Evolutionary conservation across 2,888 invertebrate genomes (phyloP).

Genomic region (Listrodromus nycthemerus): DNA sequence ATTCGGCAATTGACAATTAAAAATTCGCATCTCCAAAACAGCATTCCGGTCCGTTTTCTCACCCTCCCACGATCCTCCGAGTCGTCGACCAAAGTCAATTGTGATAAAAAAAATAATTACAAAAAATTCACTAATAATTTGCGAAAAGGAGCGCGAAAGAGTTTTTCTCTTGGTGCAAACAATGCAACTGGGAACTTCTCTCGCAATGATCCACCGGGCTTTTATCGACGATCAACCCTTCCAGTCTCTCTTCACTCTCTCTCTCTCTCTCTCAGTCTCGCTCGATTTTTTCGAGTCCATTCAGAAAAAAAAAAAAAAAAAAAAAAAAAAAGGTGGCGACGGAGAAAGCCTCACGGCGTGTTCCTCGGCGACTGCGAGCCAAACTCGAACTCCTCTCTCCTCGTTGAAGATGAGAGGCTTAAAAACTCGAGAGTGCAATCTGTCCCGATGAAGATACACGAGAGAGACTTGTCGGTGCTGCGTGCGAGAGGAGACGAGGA

Average conservation of each 20-base stretch:
- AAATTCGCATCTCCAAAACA: too few species aligned
- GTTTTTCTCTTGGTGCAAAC: background rate
- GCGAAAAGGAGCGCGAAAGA: too few species aligned
- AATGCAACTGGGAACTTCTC: slow-evolving; percentile 8
- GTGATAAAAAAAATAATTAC: too few species aligned
- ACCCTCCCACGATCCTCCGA: too few species aligned
- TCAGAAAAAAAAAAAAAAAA: slow-evolving; percentile 27
- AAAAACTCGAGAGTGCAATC: slow-evolving; percentile 68
- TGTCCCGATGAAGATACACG: slow-evolving; percentile 68
- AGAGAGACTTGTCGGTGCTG: slow-evolving; percentile 1
- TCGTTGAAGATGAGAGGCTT: slow-evolving; percentile 70
- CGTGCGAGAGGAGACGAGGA: background rate
- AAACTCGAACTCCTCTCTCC: slow-evolving; percentile 51
- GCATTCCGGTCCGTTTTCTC: too few species aligned
- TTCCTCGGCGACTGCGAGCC: slow-evolving; percentile 12
- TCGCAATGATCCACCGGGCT: background rate
- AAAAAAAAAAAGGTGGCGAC: slow-evolving; percentile 13
- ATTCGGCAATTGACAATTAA: too few species aligned
- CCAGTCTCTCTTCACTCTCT: background rate
- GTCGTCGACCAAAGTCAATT: too few species aligned
- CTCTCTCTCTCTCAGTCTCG: background rate
- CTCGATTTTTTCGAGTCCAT: slow-evolving; percentile 48
- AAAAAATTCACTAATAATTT: too few species aligned
- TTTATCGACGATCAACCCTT: slow-evolving; percentile 20
- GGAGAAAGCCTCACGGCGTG: slow-evolving; percentile 55